A percentile compares a stretch with the other conserved stretches of the same genome.
These are phyloP conservation scores for Eidolon helvum DNA, from an alignment of 2,113 vertebrate species.

Conservation along the genomic window DNA sequence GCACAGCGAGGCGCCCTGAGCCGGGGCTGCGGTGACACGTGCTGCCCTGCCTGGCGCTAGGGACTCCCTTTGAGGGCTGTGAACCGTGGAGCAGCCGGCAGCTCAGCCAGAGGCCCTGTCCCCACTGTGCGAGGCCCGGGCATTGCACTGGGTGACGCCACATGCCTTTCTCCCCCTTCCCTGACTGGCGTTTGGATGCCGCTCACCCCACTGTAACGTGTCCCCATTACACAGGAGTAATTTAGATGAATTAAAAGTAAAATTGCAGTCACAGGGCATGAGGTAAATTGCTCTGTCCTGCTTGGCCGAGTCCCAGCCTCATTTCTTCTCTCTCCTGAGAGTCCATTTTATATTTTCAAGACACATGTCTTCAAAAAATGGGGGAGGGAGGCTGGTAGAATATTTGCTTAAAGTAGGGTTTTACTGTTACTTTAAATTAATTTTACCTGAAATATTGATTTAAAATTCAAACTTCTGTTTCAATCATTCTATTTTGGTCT, in stretches of 20 bases:
- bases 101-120: background rate
- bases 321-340: background rate
- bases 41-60: background rate
- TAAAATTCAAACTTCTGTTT: constrained; percentile 14
- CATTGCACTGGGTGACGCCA: accelerated
- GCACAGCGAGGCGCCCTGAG: accelerated
- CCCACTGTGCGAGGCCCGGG: background rate
- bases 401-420: background rate
- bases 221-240: background rate
- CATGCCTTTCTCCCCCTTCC: background rate
- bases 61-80: background rate
- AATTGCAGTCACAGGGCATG: background rate
- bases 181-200: background rate
- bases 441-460: constrained; percentile 32
- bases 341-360: background rate
- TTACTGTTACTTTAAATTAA: constrained; percentile 3
- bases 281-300: background rate
- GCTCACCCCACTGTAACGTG: background rate
- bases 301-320: background rate
- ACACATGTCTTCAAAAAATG: background rate
- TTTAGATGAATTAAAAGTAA: background rate
- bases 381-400: background rate
- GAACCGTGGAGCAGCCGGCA: background rate
- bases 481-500: background rate
- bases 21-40: accelerated